Conservation (phyloP, 2,888 invertebrate genomes). For the Creontiades dilutus region DNA sequence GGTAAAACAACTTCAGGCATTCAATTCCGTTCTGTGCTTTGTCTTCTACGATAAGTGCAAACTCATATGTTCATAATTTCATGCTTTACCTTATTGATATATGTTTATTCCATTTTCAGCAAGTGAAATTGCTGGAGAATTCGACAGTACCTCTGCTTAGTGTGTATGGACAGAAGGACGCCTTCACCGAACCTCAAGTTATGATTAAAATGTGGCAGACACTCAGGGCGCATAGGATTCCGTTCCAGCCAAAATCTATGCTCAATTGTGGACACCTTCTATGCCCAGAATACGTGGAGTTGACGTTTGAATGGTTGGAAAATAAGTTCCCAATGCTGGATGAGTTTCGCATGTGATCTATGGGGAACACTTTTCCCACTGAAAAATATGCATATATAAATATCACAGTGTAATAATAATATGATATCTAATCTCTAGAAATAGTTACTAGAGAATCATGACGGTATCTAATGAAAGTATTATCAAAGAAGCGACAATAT, state of each 20-base stretch:
- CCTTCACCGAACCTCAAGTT: conserved; percentile 29
- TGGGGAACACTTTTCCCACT: too few relatives aligned
- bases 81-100: too few relatives aligned
- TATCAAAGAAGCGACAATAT: too few relatives aligned
- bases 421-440: too few relatives aligned
- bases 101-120: neutral
- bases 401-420: too few relatives aligned
- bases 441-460: too few relatives aligned
- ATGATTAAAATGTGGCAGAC: conserved; percentile 44
- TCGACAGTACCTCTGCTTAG: conserved; percentile 37
- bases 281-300: conserved; percentile 27
- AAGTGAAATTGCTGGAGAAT: neutral
- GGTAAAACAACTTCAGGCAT: neutral
- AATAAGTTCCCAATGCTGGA: neutral
- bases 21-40: too few relatives aligned
- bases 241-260: conserved; percentile 5
- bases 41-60: too few relatives aligned
- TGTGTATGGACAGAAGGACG: conserved; percentile 51
- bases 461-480: too few relatives aligned
- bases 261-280: conserved; percentile 14
- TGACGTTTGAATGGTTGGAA: conserved; percentile 60
- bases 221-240: conserved; percentile 33
- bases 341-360: neutral
- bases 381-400: too few relatives aligned
- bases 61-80: too few relatives aligned